Evolutionary conservation across 2,888 invertebrate species (phyloP), one percentile per base, ranked within the genome.

Genomic region (Drosophila nr. perissopoda): DNA sequence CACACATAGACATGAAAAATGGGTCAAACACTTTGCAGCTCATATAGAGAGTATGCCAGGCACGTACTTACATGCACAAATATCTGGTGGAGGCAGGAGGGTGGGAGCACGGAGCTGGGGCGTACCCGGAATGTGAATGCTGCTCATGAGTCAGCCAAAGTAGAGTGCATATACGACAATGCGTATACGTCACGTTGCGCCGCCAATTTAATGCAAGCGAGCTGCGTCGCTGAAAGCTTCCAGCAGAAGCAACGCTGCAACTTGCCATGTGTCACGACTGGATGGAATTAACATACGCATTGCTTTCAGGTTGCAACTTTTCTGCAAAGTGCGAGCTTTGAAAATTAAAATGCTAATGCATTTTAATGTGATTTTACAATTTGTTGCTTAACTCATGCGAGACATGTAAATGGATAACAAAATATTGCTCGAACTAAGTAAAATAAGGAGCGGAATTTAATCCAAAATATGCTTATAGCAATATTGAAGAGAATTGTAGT

Each of bases 171-270:
- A 69, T 69, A 77, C 58, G 82, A 84, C 72, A 86, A 89, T 86
- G 86, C 90, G 86, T 88, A 88, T 86, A 89, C 88, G 90, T 81
- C 85, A 73, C 73, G 82, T 82, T 82, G 85, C 56, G 51, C 71
- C 60, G 69, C 71, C 69, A 80, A 70, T 69, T 77, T 82, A 88
- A 82, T 89, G 88, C 88, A 76, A 74, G 79, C 79, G 72, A 42
- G 65, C 40, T 65, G 52, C 62, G 70, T 66, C 18, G 57, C 46
- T 33, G 33, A 21, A 21, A 21, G 63, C 21, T 31, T 34, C 62
- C 46, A n/a, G 27, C n/a, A 18, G 16, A 11, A n/a, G 52, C 34
- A 51, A 38, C 48, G 66, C 57, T 59, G 61, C 67, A 83, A 74
- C 70, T 83, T 82, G 70, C 78, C 76, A 73, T 73, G 64, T 81